These are phyloP conservation scores for Balaenoptera acutorostrata DNA, from an alignment of 2,113 vertebrate species.

Conservation along the genomic window DNA sequence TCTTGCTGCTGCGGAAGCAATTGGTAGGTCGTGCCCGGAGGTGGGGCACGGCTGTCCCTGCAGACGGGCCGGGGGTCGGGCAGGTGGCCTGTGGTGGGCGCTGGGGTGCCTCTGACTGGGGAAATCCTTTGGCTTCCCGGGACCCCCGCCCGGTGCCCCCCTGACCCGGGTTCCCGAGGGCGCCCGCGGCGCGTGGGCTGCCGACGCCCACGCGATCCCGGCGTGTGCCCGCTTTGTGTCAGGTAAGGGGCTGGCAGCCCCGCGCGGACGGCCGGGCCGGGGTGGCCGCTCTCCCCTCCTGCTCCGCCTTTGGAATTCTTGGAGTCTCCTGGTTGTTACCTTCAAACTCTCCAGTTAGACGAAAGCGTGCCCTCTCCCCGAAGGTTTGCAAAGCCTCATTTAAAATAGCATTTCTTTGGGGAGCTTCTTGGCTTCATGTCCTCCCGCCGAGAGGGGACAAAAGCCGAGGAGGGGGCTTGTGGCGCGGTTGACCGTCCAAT, in stretches of 20 bases:
- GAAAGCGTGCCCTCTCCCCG: not conserved
- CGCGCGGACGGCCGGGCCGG: not conserved
- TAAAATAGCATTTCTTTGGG: conserved; percentile 1
- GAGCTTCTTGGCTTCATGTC: not conserved
- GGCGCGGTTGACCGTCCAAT: not conserved
- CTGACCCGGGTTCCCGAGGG: not conserved
- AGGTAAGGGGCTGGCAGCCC: conserved; percentile 35
- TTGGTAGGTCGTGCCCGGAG: conserved; percentile 81
- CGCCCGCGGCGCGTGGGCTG: not conserved
- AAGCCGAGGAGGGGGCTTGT: conserved; percentile 32
- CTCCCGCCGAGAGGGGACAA: conserved; percentile 33
- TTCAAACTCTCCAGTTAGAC: not conserved
- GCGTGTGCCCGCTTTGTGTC: conserved; percentile 58
- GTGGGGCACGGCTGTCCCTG: not conserved
- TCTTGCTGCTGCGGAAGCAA: conserved; percentile 89
- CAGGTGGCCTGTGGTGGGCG: not conserved
- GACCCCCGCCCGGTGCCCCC: rapidly evolving
- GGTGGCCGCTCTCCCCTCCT: not conserved
- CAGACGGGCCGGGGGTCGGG: not conserved
- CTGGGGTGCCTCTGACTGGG: not conserved
- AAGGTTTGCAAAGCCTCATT: not conserved
- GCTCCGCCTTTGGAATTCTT: not conserved
- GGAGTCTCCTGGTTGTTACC: not conserved
- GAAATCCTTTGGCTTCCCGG: not conserved
- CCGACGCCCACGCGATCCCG: not conserved